Conservation (phyloP, 2,888 invertebrate genomes). For the Dolomedes plantarius region DNA sequence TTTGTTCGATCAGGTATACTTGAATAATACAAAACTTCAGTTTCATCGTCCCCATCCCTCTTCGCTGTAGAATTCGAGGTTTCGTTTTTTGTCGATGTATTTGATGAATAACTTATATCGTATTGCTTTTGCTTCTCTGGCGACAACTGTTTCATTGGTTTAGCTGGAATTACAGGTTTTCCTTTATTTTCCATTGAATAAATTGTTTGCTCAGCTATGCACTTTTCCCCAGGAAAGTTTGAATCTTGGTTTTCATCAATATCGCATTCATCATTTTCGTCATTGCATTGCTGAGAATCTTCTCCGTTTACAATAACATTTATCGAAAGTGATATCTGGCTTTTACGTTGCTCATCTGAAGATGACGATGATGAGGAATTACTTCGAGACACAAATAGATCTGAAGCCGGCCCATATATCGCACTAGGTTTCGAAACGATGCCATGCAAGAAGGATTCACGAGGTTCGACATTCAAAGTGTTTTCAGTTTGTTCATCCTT, state of each 20-base stretch:
- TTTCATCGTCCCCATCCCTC: background rate
- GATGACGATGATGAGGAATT: slow-evolving; percentile 64
- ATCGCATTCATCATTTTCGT: background rate
- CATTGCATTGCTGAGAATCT: background rate
- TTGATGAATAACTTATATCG: background rate
- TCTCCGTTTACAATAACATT: slow-evolving; percentile 52
- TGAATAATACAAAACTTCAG: slow-evolving; percentile 31
- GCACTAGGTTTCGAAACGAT: slow-evolving; percentile 40
- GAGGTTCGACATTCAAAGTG: slow-evolving; percentile 75
- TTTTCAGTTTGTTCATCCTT: slow-evolving; percentile 19
- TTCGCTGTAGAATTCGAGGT: background rate
- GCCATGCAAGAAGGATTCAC: slow-evolving; percentile 85
- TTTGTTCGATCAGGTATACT: slow-evolving; percentile 12
- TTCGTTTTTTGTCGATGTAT: background rate
- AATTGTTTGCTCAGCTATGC: background rate
- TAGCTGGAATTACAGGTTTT: slow-evolving; percentile 54
- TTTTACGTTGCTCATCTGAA: slow-evolving; percentile 35
- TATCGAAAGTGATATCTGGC: slow-evolving; percentile 37
- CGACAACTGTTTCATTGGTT: slow-evolving; percentile 29
- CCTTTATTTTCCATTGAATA: slow-evolving; percentile 13
- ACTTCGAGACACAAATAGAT: slow-evolving; percentile 60
- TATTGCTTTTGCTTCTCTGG: background rate
- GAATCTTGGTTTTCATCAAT: slow-evolving; percentile 5
- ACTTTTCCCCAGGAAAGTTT: background rate
- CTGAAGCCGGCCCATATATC: slow-evolving; percentile 58